Conservation (phyloP, 1,140 invertebrate genomes). For the Drosophila santomea region DNA sequence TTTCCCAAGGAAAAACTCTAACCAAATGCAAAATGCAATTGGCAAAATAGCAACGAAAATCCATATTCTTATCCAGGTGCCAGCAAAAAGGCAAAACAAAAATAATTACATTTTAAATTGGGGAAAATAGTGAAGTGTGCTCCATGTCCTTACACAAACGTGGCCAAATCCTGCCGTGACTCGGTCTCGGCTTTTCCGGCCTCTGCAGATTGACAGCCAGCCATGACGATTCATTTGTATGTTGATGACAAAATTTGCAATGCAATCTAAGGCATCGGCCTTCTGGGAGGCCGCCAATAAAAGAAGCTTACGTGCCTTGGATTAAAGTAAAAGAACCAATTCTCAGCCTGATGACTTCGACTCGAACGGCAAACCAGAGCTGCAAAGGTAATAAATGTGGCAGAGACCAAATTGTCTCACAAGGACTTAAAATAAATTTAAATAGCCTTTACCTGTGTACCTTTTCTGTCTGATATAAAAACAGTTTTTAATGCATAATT, state of each 20-base stretch:
- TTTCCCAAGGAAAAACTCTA: conserved; percentile 49
- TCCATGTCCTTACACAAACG: conserved; percentile 40
- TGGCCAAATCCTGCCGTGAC: conserved; percentile 36
- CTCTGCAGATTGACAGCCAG: conserved; percentile 24
- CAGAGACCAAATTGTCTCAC: not conserved
- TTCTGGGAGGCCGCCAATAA: conserved; percentile 43
- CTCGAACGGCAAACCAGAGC: not conserved
- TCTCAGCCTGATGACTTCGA: not conserved
- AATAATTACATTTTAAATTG: conserved; percentile 75
- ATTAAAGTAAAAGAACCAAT: conserved; percentile 18
- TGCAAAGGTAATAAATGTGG: too few species aligned
- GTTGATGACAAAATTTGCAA: conserved; percentile 80
- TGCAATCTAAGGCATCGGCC: conserved; percentile 64
- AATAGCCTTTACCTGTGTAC: not conserved
- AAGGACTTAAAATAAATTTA: not conserved
- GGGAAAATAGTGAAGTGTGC: conserved; percentile 33
- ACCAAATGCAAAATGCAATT: conserved; percentile 31
- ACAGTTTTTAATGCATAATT: too few species aligned
- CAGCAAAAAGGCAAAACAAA: conserved; percentile 42
- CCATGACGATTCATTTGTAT: conserved; percentile 69
- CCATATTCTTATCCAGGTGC: conserved; percentile 29
- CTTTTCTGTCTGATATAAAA: too few species aligned
- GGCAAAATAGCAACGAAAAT: conserved; percentile 27
- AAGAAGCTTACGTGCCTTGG: conserved; percentile 26
- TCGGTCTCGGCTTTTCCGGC: conserved; percentile 30